Conservation (phyloP, 2,888 invertebrate species). For the Dicroscelio sp. region DNA sequence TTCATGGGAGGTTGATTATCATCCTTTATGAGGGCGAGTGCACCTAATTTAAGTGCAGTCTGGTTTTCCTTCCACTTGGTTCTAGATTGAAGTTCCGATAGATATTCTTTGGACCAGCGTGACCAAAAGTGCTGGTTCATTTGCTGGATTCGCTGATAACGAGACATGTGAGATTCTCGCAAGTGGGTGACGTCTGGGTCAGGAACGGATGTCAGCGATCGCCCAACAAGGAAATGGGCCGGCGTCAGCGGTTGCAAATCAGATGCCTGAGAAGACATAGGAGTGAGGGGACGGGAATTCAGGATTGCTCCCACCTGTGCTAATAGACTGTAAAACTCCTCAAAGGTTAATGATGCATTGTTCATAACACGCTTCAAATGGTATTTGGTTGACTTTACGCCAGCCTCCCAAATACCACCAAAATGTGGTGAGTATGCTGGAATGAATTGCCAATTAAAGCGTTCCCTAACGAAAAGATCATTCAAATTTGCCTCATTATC, state of each 20-base stretch:
- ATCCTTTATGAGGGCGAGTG: slow-evolving; percentile 20
- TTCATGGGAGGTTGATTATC: background rate
- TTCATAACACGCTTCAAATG: slow-evolving; percentile 48
- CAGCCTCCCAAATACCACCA: slow-evolving; percentile 54
- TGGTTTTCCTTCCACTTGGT: background rate
- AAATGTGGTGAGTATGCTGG: slow-evolving; percentile 49
- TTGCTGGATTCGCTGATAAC: slow-evolving; percentile 74
- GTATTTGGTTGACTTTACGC: slow-evolving; percentile 51
- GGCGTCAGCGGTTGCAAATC: slow-evolving; percentile 84
- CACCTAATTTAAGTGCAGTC: background rate
- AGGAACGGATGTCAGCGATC: slow-evolving; percentile 81
- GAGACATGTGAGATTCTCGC: slow-evolving; percentile 45
- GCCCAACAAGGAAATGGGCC: slow-evolving; percentile 87
- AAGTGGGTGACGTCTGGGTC: slow-evolving; percentile 81
- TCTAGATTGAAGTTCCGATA: slow-evolving; percentile 65
- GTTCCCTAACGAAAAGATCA: background rate
- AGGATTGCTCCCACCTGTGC: slow-evolving; percentile 41
- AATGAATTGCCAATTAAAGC: slow-evolving; percentile 32
- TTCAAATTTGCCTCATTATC: background rate
- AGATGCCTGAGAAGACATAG: slow-evolving; percentile 78
- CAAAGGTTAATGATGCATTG: slow-evolving; percentile 32
- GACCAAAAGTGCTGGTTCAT: slow-evolving; percentile 46
- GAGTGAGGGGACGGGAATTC: slow-evolving; percentile 56
- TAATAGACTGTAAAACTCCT: slow-evolving; percentile 50
- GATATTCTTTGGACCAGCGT: slow-evolving; percentile 62